Percentiles rank a stretch among this genome's conserved stretches.
These are phyloP conservation scores for Amiota minor DNA, from an alignment of 2,888 invertebrate species.

Conservation along the genomic window DNA sequence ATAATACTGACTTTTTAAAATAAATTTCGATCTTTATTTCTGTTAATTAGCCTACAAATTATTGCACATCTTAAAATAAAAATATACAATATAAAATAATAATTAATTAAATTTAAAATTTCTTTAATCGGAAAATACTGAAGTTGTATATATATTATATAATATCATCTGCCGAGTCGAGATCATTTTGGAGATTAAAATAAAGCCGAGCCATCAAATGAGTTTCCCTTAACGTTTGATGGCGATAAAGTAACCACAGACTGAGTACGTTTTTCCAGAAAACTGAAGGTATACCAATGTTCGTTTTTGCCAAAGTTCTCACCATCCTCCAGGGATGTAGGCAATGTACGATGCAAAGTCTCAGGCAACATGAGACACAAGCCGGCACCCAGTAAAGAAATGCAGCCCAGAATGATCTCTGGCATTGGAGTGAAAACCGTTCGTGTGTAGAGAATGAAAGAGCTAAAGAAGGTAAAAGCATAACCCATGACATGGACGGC, in stretches of 20 bases:
- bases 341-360: constrained; percentile 76
- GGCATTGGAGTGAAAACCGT: constrained; percentile 74
- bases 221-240: background rate
- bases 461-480: constrained; percentile 77
- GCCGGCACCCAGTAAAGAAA: constrained; percentile 75
- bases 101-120: no score
- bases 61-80: no score
- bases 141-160: no score
- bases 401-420: constrained; percentile 75
- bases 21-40: no score
- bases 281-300: constrained; percentile 74
- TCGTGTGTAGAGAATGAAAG: constrained; percentile 75
- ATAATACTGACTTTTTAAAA: no score
- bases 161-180: no score
- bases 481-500: constrained; percentile 78
- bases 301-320: constrained; percentile 77
- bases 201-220: background rate
- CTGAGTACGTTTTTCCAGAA: constrained; percentile 58
- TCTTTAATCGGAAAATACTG: no score
- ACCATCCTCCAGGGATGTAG: constrained; percentile 77
- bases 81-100: no score
- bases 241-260: constrained; percentile 54
- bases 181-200: background rate
- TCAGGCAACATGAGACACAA: constrained; percentile 78
- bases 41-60: no score